A percentile compares a stretch with the other conserved stretches of the same genome.
Evolutionary conservation across 2,113 vertebrate species (phyloP).

Genomic region (Neotoma lepida): DNA sequence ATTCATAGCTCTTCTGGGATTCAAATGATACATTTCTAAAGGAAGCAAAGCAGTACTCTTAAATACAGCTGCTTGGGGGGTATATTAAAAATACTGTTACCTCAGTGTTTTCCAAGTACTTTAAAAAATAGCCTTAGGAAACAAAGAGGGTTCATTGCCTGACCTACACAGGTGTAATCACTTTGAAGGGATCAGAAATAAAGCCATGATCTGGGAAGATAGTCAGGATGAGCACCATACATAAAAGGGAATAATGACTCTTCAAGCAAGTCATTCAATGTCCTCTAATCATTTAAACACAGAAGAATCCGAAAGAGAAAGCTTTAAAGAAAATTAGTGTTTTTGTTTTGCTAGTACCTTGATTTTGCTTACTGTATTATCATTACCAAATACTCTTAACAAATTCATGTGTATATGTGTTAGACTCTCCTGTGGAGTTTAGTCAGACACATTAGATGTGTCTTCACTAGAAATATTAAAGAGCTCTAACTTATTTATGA

Average conservation of each 20-base stretch:
- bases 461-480: conserved; percentile 16
- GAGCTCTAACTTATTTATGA: neutral
- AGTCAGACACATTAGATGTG: neutral
- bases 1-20: neutral
- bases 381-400: neutral
- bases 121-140: neutral
- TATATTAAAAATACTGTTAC: neutral
- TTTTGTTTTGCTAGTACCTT: conserved; percentile 17
- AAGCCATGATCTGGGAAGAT: neutral
- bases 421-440: neutral
- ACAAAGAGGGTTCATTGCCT: conserved; percentile 35
- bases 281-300: neutral
- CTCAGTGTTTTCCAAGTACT: neutral
- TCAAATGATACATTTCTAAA: conserved; percentile 11
- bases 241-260: neutral
- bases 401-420: neutral
- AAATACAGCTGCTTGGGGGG: neutral
- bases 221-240: neutral
- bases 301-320: conserved; percentile 8
- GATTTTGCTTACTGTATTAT: neutral
- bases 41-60: neutral
- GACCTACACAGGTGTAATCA: neutral
- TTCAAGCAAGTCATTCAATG: neutral
- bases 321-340: neutral
- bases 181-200: neutral